Evolutionary conservation across 1,140 invertebrate species (phyloP).

Genomic region (Drosophila subobscura): DNA sequence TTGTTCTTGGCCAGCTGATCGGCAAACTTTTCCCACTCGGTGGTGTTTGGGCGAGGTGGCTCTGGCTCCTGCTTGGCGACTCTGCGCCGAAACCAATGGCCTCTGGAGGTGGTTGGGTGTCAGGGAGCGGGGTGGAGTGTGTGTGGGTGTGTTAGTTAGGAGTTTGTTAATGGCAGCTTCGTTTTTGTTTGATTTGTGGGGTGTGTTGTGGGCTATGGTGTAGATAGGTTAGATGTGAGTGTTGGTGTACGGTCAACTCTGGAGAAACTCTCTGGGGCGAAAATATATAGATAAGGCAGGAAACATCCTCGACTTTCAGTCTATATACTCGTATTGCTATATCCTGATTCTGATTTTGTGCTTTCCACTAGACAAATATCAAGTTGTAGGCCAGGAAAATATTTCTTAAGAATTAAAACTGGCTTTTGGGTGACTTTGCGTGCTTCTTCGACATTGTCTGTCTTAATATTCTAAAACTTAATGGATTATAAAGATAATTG

Average conservation of each 20-base stretch:
- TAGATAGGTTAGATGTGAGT: constrained; percentile 30
- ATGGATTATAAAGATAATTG: too few relatives aligned
- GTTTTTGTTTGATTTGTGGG: not conserved
- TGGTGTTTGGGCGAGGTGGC: constrained; percentile 61
- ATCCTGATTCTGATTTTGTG: not conserved
- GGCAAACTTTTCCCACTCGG: constrained; percentile 78
- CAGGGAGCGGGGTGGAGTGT: constrained; percentile 10
- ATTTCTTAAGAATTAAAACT: too few relatives aligned
- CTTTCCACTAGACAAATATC: not conserved
- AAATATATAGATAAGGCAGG: not conserved
- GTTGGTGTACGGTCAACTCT: constrained; percentile 2
- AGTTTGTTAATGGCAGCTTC: not conserved
- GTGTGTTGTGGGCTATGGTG: constrained; percentile 17
- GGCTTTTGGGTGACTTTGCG: too few relatives aligned
- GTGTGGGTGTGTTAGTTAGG: constrained; percentile 16
- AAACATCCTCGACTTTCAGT: too few relatives aligned
- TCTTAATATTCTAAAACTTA: too few relatives aligned
- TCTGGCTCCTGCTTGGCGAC: constrained; percentile 27
- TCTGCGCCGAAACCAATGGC: constrained; percentile 27
- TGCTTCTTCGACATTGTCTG: too few relatives aligned
- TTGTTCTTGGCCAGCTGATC: constrained; percentile 69
- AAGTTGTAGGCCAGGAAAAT: too few relatives aligned
- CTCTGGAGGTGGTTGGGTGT: constrained; percentile 18
- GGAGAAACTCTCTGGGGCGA: not conserved
- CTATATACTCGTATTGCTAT: not conserved